Base-by-base conservation (phyloP, 2,797 vertebrate species). In the Propithecus perrieri region DNA sequence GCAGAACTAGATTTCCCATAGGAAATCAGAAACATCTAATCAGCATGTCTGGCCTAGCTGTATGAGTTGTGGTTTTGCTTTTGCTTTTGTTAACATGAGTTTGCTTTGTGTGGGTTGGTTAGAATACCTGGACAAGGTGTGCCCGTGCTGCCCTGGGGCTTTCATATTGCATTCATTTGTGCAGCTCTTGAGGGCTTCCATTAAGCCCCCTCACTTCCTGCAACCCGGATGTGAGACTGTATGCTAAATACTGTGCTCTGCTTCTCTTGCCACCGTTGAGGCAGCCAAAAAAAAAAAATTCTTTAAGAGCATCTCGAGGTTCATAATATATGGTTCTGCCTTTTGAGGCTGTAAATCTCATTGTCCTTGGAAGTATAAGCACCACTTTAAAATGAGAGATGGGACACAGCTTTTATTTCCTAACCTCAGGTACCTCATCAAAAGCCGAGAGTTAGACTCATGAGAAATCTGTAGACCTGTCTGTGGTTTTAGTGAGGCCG, bases 401-500 rank as follows among this genome's bases (percentile, higher is more conserved):
- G 7, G 93, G 96, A 46, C 84, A 63, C 24, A 80, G 93, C 95
- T 97, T 98, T 91, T 80, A 93, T 98, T 95, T 72, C 95, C 8
- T 97, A 97, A 96, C 96, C 97, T 98, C 92, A 55, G 63, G 65
- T 94, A 97, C 97, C 96, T 96, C 95, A 84, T 98, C 97, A 97
- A 78, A 97, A 98, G 87, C 98, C 74, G 22, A 80, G 76, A 97
- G 95, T 84, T 1, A 94, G 96, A 84, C 59, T 86, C 90, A 90
- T 46, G 41, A 95, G 93, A 97, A 86, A 94, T 89, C 89, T 90
- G 93, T 75, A 85, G 65, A 63, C 55, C 50, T 80, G 94, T 48
- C 28, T 8, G 85, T n/a, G 38, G 3, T 91, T 95, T 95, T 76
- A 63, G 38, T 55, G 81, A 97, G 92, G 92, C 94, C 95, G 85